Base-by-base conservation (phyloP, 1,140 invertebrate genomes). In the Hycleus phaleratus region DNA sequence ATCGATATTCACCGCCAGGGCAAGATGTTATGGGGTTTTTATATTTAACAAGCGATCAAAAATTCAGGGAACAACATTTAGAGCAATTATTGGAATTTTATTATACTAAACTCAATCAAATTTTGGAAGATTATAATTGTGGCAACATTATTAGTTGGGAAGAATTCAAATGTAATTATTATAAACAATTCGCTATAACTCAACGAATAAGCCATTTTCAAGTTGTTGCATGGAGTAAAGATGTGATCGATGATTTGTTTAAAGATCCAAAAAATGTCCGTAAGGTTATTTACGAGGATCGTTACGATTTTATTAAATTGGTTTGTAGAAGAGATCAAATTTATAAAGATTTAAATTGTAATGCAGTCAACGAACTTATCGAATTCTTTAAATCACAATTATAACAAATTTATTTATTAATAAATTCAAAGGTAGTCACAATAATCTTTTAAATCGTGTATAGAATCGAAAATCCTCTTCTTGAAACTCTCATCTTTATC, bases 1-100 rank as follows among this genome's bases (percentile, higher is more conserved):
- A 77, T 56, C 71, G 79, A 2, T 79, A 79, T 11, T 68, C 68
- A 7, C 79, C 79, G 2, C 65, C 78, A 6, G 74, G 74, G 0
- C 75, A 78, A 11, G 80, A 82, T 53, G 49, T 77, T 0, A 54
- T 72, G 3, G 66, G 69, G 9, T 62, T 77, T 2, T 43, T 78
- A 1, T 74, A 75, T 57, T 48, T 75, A 0, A 69, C 67, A 25
- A 64, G 70, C 0, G 67, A 67, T 5, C 60, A 68, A 4, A 50
- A 68, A 5, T 73, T 77, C 48, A 56, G 76, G 32, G 60, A 71
- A 4, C n/a, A 56, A 9, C 53, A 74, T 45, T 70, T 75, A 50
- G 50, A 38, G 6, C 48, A 68, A 47, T 40, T 75, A 3, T 52
- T 74, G 6, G 45, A 63, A 3, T 61, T 72, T 26, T 76, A 77